Evolutionary conservation across 1,140 invertebrate species (phyloP).

Genomic region (Procambarus clarkii): DNA sequence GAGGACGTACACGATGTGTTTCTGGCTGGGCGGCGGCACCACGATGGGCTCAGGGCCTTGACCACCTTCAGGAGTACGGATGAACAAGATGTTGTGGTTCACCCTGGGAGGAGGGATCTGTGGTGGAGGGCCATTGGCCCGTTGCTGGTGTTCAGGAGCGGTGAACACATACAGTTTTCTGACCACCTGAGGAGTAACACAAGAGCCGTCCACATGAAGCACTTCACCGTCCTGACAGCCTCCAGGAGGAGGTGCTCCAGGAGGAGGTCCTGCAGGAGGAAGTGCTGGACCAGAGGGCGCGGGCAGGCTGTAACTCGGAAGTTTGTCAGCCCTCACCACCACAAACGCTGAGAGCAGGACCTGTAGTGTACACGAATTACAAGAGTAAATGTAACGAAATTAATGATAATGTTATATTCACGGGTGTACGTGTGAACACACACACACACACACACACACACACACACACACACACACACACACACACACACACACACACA

Average conservation of each 20-base stretch:
- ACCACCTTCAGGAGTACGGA: conserved; percentile 6
- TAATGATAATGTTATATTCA: too few species aligned
- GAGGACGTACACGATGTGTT: conserved; percentile 28
- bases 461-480: too few species aligned
- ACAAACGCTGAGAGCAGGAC: neutral
- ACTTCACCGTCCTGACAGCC: conserved; percentile 9
- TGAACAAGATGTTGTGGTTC: conserved; percentile 27
- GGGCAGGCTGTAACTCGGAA: neutral
- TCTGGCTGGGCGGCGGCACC: conserved; percentile 24
- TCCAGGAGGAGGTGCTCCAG: neutral
- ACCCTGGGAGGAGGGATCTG: conserved; percentile 9
- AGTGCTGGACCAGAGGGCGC: neutral
- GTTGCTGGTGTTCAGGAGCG: neutral
- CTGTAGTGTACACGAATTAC: neutral
- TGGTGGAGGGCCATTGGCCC: neutral
- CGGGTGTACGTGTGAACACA: neutral
- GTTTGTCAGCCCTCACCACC: neutral
- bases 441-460: neutral
- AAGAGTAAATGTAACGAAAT: too few species aligned
- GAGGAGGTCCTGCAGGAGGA: neutral
- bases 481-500: too few species aligned
- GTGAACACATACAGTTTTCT: conserved; percentile 4
- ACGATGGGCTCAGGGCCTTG: neutral
- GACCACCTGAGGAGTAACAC: conserved; percentile 19
- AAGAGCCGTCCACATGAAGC: conserved; percentile 19